Conservation (phyloP, 1,140 invertebrate species). For the Mya arenaria region DNA sequence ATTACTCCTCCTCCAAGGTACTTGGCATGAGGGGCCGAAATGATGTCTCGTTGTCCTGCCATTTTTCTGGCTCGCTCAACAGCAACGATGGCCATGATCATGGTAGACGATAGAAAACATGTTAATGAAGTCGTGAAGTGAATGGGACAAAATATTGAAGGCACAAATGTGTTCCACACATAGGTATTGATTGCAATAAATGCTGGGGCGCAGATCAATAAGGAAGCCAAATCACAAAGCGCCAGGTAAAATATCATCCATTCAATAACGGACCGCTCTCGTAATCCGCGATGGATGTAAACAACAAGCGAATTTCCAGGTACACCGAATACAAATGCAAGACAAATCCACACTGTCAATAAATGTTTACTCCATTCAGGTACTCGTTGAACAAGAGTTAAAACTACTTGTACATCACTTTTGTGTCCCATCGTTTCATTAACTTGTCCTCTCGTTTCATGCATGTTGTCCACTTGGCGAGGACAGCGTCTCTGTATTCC, state of each 20-base stretch:
- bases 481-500: too few species aligned
- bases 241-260: not conserved
- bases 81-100: not conserved
- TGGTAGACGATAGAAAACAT: not conserved
- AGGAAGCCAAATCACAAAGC: not conserved
- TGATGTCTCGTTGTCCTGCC: not conserved
- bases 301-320: not conserved
- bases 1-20: not conserved
- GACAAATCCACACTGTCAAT: not conserved
- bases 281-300: not conserved
- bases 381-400: too few species aligned
- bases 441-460: too few species aligned
- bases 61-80: not conserved
- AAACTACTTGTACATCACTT: too few species aligned
- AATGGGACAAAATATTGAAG: not conserved
- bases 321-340: not conserved
- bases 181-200: not conserved
- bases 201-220: not conserved
- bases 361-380: not conserved
- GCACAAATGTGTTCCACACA: not conserved
- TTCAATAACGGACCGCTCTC: not conserved
- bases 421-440: too few species aligned
- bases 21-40: not conserved
- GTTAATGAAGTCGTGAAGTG: not conserved
- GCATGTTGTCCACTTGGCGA: too few species aligned